Conservation (phyloP, 2,888 invertebrate species). For the Melipona bicolor region DNA sequence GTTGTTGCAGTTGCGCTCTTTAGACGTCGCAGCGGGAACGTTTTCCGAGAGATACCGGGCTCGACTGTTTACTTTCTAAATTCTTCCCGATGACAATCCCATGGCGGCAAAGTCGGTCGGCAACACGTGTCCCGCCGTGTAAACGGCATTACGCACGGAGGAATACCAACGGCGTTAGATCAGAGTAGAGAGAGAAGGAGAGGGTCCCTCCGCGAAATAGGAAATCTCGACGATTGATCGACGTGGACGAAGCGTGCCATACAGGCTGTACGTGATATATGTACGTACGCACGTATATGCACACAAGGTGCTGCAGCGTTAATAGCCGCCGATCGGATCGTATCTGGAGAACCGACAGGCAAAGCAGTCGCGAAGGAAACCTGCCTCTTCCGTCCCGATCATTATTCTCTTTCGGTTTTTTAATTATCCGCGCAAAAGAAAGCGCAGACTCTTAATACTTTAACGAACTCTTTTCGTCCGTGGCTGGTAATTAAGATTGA, state of each 20-base stretch:
- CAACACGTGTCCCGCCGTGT: conserved; percentile 35
- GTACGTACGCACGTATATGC: too few relatives aligned
- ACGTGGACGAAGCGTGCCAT: background rate
- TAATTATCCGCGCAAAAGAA: conserved; percentile 66
- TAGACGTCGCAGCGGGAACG: conserved; percentile 7
- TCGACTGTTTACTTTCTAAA: conserved; percentile 66
- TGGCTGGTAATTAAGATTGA: conserved; percentile 71
- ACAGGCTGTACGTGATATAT: background rate
- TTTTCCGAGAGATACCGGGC: conserved; percentile 40
- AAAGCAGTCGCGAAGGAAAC: conserved; percentile 15
- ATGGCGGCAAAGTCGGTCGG: background rate
- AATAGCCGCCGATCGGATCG: conserved; percentile 42
- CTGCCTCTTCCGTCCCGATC: conserved; percentile 27
- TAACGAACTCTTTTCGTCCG: conserved; percentile 71
- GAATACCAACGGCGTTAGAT: conserved; percentile 17
- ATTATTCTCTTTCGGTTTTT: conserved; percentile 57
- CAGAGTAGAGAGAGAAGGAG: background rate
- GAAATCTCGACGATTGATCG: conserved; percentile 20
- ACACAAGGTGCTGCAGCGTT: conserved; percentile 20
- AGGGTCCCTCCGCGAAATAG: conserved; percentile 12
- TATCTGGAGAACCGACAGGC: background rate
- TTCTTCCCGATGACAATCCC: conserved; percentile 59
- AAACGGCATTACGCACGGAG: conserved; percentile 5
- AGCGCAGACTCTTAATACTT: conserved; percentile 65
- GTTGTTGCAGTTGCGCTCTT: conserved; percentile 39